Conservation (phyloP, 2,888 invertebrate species). For the Tachina lurida region DNA sequence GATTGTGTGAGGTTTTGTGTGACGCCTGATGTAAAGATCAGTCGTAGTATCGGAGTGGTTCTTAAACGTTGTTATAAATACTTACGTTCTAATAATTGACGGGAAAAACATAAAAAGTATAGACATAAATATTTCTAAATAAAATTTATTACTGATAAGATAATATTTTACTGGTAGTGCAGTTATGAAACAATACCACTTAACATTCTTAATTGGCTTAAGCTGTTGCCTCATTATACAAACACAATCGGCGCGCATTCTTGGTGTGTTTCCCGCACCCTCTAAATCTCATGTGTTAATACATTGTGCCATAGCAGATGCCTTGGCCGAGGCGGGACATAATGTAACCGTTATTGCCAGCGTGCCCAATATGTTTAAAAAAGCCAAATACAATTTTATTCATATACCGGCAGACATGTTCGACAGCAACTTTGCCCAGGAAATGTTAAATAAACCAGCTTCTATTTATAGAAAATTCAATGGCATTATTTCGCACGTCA, state of each 20-base stretch:
- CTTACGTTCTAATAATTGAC: no score
- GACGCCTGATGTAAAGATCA: not conserved
- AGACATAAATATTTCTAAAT: not conserved
- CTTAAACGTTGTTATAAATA: not conserved
- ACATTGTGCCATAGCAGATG: conserved; percentile 77
- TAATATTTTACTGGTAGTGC: not conserved
- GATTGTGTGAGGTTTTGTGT: not conserved
- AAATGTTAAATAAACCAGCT: conserved; percentile 70
- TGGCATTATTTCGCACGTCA: conserved; percentile 42
- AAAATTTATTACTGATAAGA: not conserved
- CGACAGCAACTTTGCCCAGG: conserved; percentile 55
- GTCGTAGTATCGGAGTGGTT: not conserved
- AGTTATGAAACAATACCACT: conserved; percentile 1
- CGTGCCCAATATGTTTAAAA: conserved; percentile 72
- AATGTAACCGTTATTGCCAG: conserved; percentile 78
- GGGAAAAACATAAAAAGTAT: no score
- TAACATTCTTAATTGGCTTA: not conserved
- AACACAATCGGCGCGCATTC: conserved; percentile 75
- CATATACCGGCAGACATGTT: conserved; percentile 67
- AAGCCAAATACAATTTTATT: conserved; percentile 74
- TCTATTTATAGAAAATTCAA: conserved; percentile 70
- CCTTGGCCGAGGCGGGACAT: conserved; percentile 78
- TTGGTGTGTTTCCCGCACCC: conserved; percentile 77
- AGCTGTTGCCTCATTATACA: not conserved
- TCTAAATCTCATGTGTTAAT: conserved; percentile 79